Evolutionary conservation across 1,140 invertebrate genomes (phyloP).

Genomic region (Drosophila tsacasi): DNA sequence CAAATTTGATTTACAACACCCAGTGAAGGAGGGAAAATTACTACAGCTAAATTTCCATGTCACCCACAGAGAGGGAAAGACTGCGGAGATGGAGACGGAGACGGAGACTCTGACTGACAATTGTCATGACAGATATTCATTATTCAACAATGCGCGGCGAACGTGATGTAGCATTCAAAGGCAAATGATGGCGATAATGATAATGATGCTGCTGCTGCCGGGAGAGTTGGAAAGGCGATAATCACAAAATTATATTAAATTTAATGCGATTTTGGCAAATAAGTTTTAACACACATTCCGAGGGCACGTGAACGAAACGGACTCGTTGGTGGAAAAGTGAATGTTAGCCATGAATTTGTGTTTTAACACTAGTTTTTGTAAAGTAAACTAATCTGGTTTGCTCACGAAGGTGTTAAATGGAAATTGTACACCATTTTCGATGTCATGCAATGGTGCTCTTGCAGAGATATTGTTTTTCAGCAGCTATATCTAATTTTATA

Average conservation of each 20-base stretch:
- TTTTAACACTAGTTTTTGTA: neutral
- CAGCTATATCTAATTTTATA: conserved; percentile 8
- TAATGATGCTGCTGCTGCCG: conserved; percentile 24
- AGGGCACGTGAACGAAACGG: conserved; percentile 19
- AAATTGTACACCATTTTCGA: conserved; percentile 36
- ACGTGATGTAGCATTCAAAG: conserved; percentile 72
- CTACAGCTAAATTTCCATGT: conserved; percentile 45
- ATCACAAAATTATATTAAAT: conserved; percentile 69
- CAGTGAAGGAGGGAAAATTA: conserved; percentile 23
- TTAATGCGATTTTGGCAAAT: conserved; percentile 44
- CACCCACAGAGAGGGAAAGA: conserved; percentile 29
- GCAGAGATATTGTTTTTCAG: conserved; percentile 15
- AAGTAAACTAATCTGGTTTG: conserved; percentile 14
- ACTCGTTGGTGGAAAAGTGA: conserved; percentile 27
- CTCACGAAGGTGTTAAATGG: conserved; percentile 47
- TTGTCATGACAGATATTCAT: conserved; percentile 70
- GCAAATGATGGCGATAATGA: conserved; percentile 31
- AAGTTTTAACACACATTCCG: conserved; percentile 48
- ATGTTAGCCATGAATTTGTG: conserved; percentile 19
- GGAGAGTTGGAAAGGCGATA: conserved; percentile 58
- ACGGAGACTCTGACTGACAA: conserved; percentile 23
- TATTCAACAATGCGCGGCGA: conserved; percentile 53
- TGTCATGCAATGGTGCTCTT: conserved; percentile 22
- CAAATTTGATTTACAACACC: conserved; percentile 74
- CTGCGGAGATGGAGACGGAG: neutral